A percentile compares a stretch with the other conserved stretches of the same genome.
Evolutionary conservation across 2,797 vertebrate genomes (phyloP).

Genomic region (Microctenopoma lineatum): DNA sequence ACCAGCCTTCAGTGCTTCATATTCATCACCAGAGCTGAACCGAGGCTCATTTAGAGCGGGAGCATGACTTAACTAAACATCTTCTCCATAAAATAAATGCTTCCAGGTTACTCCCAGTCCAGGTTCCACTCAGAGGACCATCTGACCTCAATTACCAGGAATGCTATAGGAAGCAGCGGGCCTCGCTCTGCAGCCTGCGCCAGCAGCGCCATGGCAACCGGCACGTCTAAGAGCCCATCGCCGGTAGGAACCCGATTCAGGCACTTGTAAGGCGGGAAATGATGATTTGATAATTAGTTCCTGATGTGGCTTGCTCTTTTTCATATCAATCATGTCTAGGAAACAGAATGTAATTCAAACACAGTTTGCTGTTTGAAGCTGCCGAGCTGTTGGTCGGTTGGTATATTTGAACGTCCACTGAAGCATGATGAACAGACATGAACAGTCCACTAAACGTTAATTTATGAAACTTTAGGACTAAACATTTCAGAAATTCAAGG

Average conservation of each 20-base stretch:
- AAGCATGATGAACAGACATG: conserved; percentile 18
- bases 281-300: conserved; percentile 81
- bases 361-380: conserved; percentile 41
- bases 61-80: conserved; percentile 86
- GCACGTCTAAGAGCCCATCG: conserved; percentile 35
- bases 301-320: conserved; percentile 76
- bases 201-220: conserved; percentile 70
- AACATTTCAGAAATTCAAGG: conserved; percentile 8
- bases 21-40: conserved; percentile 87
- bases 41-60: conserved; percentile 80
- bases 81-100: conserved; percentile 93
- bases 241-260: conserved; percentile 60
- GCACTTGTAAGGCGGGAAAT: conserved; percentile 67
- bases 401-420: neutral
- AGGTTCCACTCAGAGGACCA: conserved; percentile 84
- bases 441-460: conserved; percentile 17
- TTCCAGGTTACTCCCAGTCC: conserved; percentile 90
- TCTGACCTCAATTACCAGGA: conserved; percentile 90
- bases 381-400: conserved; percentile 11
- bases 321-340: conserved; percentile 73
- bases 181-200: conserved; percentile 61
- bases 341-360: conserved; percentile 54
- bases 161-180: conserved; percentile 78
- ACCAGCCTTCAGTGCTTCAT: conserved; percentile 86
- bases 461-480: conserved; percentile 11